Evolutionary conservation across 1,140 invertebrate genomes (phyloP).

Genomic region (Babylonia areolata): DNA sequence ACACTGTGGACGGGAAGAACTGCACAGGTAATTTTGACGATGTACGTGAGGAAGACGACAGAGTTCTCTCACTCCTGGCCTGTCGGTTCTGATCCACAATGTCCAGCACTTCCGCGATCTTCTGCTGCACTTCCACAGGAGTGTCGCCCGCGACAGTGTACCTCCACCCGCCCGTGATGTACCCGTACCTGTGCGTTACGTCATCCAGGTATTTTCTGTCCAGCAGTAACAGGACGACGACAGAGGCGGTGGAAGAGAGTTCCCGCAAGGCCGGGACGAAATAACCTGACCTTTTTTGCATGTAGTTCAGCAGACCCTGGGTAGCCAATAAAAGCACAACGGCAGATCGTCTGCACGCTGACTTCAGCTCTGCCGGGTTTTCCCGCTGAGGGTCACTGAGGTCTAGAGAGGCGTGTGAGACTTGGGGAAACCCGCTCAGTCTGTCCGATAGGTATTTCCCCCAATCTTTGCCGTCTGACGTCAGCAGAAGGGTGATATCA

Average conservation of each 20-base stretch:
- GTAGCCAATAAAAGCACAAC: slow-evolving; percentile 32
- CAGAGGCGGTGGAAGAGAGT: neutral
- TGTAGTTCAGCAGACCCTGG: slow-evolving; percentile 20
- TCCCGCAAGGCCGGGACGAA: slow-evolving; percentile 27
- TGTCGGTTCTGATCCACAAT: slow-evolving; percentile 23
- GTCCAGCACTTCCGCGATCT: slow-evolving; percentile 36
- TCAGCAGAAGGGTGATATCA: slow-evolving; percentile 21
- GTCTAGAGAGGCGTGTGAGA: neutral
- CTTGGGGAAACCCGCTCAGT: neutral
- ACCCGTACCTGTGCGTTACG: neutral
- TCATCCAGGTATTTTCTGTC: neutral
- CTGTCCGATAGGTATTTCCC: slow-evolving; percentile 4
- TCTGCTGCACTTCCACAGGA: neutral
- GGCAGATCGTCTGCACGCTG: neutral
- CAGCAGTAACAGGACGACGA: slow-evolving; percentile 4
- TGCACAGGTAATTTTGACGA: neutral
- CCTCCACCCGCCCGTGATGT: slow-evolving; percentile 11
- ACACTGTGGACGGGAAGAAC: slow-evolving; percentile 38
- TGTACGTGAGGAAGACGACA: neutral
- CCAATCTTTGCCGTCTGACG: slow-evolving; percentile 29
- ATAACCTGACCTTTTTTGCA: slow-evolving; percentile 21
- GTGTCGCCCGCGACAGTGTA: neutral
- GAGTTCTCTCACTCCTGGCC: neutral
- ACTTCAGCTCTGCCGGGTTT: slow-evolving; percentile 25
- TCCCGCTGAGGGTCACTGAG: slow-evolving; percentile 25